Conservation (phyloP, 2,888 invertebrate genomes). For the Dicroscelio sp. region DNA sequence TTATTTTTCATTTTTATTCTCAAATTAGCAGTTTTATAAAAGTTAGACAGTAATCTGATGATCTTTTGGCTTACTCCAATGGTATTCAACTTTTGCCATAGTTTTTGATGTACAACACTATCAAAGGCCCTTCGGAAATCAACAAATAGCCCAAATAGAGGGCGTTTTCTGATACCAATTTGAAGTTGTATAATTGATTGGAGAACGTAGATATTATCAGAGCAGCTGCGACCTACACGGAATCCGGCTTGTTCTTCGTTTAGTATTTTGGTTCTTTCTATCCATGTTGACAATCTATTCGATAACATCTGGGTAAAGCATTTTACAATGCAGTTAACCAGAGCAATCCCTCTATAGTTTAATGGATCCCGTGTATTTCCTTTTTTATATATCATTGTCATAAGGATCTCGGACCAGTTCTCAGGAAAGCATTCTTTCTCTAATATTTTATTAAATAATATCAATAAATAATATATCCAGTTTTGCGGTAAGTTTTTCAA, state of each 20-base stretch:
- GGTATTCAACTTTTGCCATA: conserved; percentile 20
- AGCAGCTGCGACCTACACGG: not conserved
- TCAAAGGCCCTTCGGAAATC: not conserved
- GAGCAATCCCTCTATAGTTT: conserved; percentile 39
- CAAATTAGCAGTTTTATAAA: conserved; percentile 17
- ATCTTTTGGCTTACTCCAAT: conserved; percentile 16
- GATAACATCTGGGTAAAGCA: not conserved
- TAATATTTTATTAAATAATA: conserved; percentile 42
- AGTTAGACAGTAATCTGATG: not conserved
- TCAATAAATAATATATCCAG: conserved; percentile 40
- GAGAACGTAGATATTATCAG: not conserved
- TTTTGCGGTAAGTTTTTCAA: conserved; percentile 42
- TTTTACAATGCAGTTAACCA: conserved; percentile 27
- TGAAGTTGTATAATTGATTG: not conserved
- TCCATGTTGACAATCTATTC: not conserved
- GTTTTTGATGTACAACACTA: not conserved
- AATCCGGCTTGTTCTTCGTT: not conserved
- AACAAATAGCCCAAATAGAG: not conserved
- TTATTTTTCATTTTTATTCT: conserved; percentile 12
- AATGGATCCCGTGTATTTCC: not conserved
- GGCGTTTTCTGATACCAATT: not conserved
- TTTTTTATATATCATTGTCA: conserved; percentile 50
- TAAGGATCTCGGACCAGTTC: conserved; percentile 13
- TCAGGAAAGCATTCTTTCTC: conserved; percentile 19
- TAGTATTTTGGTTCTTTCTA: not conserved